Percentiles rank a stretch among this genome's conserved stretches.
Evolutionary conservation across 2,113 vertebrate genomes (phyloP).

Genomic region (Cheirogaleus medius): DNA sequence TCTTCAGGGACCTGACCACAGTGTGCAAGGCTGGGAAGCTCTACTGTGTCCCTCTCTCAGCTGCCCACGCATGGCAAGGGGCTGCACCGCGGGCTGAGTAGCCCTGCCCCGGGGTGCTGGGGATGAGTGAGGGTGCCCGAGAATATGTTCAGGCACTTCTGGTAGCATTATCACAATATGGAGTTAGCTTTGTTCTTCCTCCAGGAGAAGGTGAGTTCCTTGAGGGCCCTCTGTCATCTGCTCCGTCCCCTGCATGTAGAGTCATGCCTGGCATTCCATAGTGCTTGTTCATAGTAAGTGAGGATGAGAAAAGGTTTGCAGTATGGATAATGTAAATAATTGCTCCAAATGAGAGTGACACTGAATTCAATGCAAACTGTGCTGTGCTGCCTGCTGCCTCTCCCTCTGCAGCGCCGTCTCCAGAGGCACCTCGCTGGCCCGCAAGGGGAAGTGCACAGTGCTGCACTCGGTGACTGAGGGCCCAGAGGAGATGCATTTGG

Average conservation of each 20-base stretch:
- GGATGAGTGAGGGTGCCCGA: too few species aligned
- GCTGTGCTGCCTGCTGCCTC: too few species aligned
- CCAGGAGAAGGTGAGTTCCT: background rate
- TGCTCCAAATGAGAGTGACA: background rate
- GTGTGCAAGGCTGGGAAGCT: too few species aligned
- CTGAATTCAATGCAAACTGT: background rate
- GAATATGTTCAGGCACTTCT: background rate
- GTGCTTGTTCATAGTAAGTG: background rate
- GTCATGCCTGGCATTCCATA: background rate
- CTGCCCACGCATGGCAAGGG: too few species aligned
- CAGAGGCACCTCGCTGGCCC: accelerated
- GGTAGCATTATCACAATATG: background rate
- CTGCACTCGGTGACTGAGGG: background rate
- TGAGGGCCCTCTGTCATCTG: background rate
- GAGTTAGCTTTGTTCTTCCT: background rate
- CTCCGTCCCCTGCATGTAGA: background rate
- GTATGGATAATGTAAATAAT: background rate
- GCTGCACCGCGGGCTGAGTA: too few species aligned
- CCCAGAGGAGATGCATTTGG: too few species aligned
- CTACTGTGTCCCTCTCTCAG: background rate
- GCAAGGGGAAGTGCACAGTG: background rate
- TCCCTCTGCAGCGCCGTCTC: accelerated
- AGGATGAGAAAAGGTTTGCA: background rate
- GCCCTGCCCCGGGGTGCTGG: background rate
- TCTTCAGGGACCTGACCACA: background rate